Base-by-base conservation (phyloP, 2,888 invertebrate genomes). In the Lobophora halterata region DNA sequence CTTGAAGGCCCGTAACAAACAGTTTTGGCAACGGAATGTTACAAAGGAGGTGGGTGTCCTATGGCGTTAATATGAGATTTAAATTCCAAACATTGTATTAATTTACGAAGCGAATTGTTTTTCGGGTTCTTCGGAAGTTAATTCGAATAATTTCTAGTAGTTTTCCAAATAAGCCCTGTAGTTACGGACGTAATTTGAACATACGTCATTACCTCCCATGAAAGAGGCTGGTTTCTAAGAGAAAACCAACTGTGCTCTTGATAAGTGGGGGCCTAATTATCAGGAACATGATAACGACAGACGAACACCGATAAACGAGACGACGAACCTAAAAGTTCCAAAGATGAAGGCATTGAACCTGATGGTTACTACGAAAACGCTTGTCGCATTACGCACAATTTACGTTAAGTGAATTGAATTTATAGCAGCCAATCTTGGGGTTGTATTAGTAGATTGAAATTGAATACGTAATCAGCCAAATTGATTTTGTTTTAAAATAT, bases 341-440 rank as follows among this genome's bases (percentile, higher is more conserved):
- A 34, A 25, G 12, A 26, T 17, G 9, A 20, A 21, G 35, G 9
- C 18, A 10, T 29, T 34, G 18, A 30, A 31, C 30, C 10, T 14
- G n/a, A 19, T 27, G 2, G 2, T n/a, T 19, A 19, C 19, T 2
- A 10, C 11, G 24, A 25, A 25, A 28, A 33, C 16, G 23, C 9
- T 14, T 12, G 20, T 10, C 8, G 20, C 33, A 20, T 28, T 39
- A 25, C 19, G 5, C 29, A n/a, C 25, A 29, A 40, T 35, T 30
- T 18, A 34, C 26, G 17, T 10, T 18, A n/a, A 26, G 14, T 11
- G 20, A 27, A 30, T 31, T 5, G 27, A 35, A 31, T 35, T 26
- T 35, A 27, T 19, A 41, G 30, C 13, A 31, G 29, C 14, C 19
- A 30, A 34, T 24, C 30, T 30, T 29, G 8, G 9, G 26, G 18